phyloP scores from a whole-genome alignment of 2,888 invertebrate genomes.

The Dromius quadrimaculatus region DNA sequence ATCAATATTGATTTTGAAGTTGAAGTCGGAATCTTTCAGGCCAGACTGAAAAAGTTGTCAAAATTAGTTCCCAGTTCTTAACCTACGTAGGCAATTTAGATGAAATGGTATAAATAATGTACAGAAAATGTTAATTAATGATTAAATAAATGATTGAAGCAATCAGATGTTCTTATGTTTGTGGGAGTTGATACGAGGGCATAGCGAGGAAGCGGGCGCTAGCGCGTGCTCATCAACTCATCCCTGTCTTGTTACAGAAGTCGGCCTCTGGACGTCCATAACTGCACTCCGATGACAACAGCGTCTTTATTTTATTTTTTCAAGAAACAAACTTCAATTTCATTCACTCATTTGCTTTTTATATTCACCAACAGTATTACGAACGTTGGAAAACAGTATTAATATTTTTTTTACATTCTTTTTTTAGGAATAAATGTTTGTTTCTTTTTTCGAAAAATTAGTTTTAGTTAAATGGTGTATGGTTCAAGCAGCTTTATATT shows the following conservation, averaged over 20 bases:
- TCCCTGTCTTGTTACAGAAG: constrained; percentile 28
- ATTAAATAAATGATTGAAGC: constrained; percentile 42
- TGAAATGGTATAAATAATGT: constrained; percentile 31
- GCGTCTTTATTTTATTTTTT: constrained; percentile 23
- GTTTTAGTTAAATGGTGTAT: constrained; percentile 28
- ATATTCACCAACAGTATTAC: constrained; percentile 23
- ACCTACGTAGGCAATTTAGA: constrained; percentile 22
- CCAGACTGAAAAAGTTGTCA: background rate
- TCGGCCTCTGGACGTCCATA: constrained; percentile 22
- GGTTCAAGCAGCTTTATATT: constrained; percentile 28
- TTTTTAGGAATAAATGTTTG: background rate
- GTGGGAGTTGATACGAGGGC: constrained; percentile 27
- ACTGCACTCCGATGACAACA: constrained; percentile 3
- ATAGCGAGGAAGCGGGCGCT: constrained; percentile 13
- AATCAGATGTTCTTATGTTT: constrained; percentile 23
- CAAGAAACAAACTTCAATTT: constrained; percentile 16
- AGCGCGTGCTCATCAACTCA: background rate
- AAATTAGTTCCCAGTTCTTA: constrained; percentile 19
- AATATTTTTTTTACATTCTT: constrained; percentile 2
- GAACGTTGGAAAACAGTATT: constrained; percentile 5
- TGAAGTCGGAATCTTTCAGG: background rate
- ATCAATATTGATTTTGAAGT: background rate
- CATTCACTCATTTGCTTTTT: constrained; percentile 11
- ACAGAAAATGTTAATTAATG: constrained; percentile 40
- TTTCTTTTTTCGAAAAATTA: constrained; percentile 20